phyloP scores from a whole-genome alignment of 2,888 invertebrate species.

The Autographa gamma region DNA sequence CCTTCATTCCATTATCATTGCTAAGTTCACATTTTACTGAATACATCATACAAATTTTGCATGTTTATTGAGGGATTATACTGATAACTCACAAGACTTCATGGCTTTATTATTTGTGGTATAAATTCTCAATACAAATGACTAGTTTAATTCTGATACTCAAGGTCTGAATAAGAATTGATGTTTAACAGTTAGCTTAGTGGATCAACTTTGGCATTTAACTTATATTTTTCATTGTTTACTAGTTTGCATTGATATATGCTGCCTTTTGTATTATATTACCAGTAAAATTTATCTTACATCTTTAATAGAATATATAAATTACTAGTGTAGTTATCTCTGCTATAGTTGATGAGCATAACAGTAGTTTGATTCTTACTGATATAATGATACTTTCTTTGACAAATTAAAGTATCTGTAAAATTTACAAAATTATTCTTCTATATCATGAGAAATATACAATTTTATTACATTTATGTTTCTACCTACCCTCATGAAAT shows the following conservation, averaged over 20 bases:
- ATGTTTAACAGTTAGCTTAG: constrained; percentile 15
- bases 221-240: constrained; percentile 7
- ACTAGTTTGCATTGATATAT: neutral
- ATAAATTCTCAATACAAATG: constrained; percentile 24
- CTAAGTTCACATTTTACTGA: neutral
- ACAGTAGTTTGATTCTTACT: neutral
- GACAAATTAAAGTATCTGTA: neutral
- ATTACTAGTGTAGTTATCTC: neutral
- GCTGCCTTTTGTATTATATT: neutral
- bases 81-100: neutral
- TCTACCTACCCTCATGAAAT: neutral
- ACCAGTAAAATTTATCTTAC: neutral
- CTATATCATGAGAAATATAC: neutral
- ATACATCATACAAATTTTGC: neutral
- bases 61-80: neutral
- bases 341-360: neutral
- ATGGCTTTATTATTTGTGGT: constrained; percentile 9
- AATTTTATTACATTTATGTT: neutral
- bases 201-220: constrained; percentile 41
- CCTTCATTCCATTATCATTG: neutral
- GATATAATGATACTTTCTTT: too few relatives aligned
- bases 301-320: neutral
- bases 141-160: constrained; percentile 31
- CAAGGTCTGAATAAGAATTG: constrained; percentile 34
- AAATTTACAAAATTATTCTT: neutral